Base-by-base conservation (phyloP, 2,113 vertebrate species). In the Callorhinus ursinus region DNA sequence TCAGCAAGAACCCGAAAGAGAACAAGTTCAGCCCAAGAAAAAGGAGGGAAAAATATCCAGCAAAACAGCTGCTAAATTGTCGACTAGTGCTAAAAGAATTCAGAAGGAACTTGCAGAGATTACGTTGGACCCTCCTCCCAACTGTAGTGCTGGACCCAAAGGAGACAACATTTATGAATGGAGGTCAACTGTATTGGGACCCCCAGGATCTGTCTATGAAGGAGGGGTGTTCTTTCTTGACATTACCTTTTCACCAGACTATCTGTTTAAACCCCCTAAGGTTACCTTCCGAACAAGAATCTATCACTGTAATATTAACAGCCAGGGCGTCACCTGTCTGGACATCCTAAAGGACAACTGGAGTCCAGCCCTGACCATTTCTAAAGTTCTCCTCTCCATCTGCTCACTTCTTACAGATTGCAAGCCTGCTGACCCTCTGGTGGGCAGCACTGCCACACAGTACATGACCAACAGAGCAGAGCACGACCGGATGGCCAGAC, bases 41-140 rank as follows among this genome's bases (percentile, higher is more conserved):
- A 99, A 99, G 98, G 99, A 99, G 97, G 99, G 99, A 57, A 99
- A 99, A 99, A 99, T 99, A 98, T 99, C 99, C 88, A 99, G 99
- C 98, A 99, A 99, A 99, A 99, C 99, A 4, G 99, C 99, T 71
- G 99, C 99, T 98, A 99, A 99, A 98, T 98, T 99, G 98, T 99
- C 99, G 96, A 99, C 99, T 95, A 99, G 99, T 98, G 99, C 99
- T 99, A 99, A 99, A 99, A 99, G 99, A 98, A 99, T 99, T 99
- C 99, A 99, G 98, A 99, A 99, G 96, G 99, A 99, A 98, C 99
- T 99, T 88, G 99, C 99, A 97, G 99, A 99, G 99, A 99, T 99
- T 98, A 99, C 99, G 80, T 99, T 99, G 98, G 99, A 99, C 95
- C 99, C 99, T 61, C 99, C 99, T 98, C 99, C 99, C 57, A 99